Percentiles rank a stretch among this genome's conserved stretches.
These are phyloP conservation scores for Aplodontia rufa DNA, from an alignment of 2,113 vertebrate species.

Conservation along the genomic window DNA sequence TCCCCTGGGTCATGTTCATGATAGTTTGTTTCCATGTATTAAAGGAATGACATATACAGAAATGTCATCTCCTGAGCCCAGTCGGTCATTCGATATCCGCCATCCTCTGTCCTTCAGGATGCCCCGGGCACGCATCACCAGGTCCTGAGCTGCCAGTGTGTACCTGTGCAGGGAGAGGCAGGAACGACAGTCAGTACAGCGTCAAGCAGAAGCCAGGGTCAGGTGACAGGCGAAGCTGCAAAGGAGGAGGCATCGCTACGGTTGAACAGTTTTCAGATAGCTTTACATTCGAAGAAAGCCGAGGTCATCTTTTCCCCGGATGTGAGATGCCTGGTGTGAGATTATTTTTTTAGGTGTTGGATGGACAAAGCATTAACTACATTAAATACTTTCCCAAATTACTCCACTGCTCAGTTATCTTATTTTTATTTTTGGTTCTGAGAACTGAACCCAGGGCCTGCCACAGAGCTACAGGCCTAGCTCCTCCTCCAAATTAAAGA, in stretches of 20 bases:
- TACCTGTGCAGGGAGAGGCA: slow-evolving; percentile 87
- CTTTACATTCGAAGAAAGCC: background rate
- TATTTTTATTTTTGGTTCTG: background rate
- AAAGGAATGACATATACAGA: slow-evolving; percentile 97
- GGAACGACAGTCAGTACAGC: background rate
- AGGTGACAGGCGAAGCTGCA: background rate
- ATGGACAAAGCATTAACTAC: background rate
- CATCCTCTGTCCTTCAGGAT: slow-evolving; percentile 96
- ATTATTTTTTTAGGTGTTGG: background rate
- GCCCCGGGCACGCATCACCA: slow-evolving; percentile 96
- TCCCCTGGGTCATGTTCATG: slow-evolving; percentile 80
- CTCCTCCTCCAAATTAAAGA: no score
- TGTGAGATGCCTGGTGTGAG: background rate
- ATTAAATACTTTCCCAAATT: background rate
- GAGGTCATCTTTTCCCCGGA: background rate
- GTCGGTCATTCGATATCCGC: slow-evolving; percentile 95
- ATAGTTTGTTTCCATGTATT: slow-evolving; percentile 91
- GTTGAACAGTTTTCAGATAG: background rate
- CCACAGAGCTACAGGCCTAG: background rate
- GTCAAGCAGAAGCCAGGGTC: background rate
- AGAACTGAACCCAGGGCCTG: background rate
- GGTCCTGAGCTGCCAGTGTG: slow-evolving; percentile 96
- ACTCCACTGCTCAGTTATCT: background rate
- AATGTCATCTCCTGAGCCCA: slow-evolving; percentile 98
- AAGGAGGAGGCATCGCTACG: background rate